Conservation (phyloP, 2,797 vertebrate species). For the Scolopax bukidnonensis region DNA sequence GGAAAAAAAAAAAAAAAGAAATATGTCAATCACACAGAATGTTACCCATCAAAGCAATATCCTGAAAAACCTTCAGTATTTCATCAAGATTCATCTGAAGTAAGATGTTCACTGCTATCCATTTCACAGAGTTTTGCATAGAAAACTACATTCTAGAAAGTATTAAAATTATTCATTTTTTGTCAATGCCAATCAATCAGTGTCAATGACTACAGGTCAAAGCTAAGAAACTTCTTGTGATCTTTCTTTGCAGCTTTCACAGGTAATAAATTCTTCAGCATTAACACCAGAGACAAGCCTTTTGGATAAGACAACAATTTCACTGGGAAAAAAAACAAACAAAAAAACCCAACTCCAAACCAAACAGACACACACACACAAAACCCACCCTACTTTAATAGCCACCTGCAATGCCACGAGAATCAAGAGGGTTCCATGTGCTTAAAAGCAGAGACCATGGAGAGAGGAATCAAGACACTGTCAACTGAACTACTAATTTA, state of each 20-base stretch:
- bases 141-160: not conserved
- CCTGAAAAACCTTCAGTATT: not conserved
- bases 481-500: not conserved
- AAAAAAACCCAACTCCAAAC: not conserved
- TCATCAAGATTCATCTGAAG: not conserved
- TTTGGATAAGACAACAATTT: not conserved
- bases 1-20: not conserved
- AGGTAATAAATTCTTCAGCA: not conserved
- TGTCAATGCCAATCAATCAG: accelerated
- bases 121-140: not conserved
- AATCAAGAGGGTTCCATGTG: not conserved
- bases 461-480: not conserved
- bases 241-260: not conserved
- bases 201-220: not conserved
- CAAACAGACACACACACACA: not conserved
- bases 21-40: not conserved
- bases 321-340: too few species aligned
- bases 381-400: not conserved
- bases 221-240: not conserved
- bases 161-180: not conserved
- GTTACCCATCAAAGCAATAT: not conserved
- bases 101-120: not conserved
- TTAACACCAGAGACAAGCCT: not conserved
- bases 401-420: not conserved
- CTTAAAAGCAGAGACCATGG: not conserved